Conservation (phyloP, 2,797 vertebrate species). For the Acanthurus lineatus region DNA sequence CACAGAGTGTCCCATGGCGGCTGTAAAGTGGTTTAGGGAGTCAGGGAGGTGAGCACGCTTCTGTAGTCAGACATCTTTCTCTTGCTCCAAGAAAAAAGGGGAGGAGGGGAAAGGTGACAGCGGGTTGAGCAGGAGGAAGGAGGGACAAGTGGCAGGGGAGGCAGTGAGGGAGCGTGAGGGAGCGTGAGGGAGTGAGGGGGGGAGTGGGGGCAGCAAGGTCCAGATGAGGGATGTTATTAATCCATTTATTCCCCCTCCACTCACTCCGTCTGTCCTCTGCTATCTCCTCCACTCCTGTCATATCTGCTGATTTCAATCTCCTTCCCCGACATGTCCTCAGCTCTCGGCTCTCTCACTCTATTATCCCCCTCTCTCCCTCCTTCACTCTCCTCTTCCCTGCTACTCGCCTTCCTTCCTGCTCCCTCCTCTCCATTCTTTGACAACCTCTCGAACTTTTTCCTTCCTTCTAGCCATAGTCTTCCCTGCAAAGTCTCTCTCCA, state of each 20-base stretch:
- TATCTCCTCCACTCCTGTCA: conserved; percentile 59
- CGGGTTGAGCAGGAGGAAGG: conserved; percentile 17
- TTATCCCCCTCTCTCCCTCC: conserved; percentile 12
- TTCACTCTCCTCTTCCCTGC: neutral
- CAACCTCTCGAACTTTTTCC: neutral
- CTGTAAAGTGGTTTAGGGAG: conserved; percentile 62
- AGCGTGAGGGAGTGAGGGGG: neutral
- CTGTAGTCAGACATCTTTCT: conserved; percentile 48
- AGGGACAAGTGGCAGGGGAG: neutral
- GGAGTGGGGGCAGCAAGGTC: conserved; percentile 23
- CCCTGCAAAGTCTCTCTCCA: conserved; percentile 11
- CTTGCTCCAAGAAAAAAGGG: conserved; percentile 5
- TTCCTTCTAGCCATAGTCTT: neutral
- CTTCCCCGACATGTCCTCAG: conserved; percentile 49
- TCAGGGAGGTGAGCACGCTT: conserved; percentile 39
- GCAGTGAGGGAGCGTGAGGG: neutral
- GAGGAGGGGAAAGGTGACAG: conserved; percentile 37
- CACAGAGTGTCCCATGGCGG: conserved; percentile 30
- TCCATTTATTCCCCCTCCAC: conserved; percentile 64
- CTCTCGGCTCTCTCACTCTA: conserved; percentile 27
- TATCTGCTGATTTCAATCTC: conserved; percentile 70
- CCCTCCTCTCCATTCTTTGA: conserved; percentile 7
- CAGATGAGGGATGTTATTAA: conserved; percentile 71
- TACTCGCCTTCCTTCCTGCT: neutral
- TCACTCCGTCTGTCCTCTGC: conserved; percentile 59